Conservation (phyloP, 2,888 invertebrate species). For the Tolmerus cingulatus region DNA sequence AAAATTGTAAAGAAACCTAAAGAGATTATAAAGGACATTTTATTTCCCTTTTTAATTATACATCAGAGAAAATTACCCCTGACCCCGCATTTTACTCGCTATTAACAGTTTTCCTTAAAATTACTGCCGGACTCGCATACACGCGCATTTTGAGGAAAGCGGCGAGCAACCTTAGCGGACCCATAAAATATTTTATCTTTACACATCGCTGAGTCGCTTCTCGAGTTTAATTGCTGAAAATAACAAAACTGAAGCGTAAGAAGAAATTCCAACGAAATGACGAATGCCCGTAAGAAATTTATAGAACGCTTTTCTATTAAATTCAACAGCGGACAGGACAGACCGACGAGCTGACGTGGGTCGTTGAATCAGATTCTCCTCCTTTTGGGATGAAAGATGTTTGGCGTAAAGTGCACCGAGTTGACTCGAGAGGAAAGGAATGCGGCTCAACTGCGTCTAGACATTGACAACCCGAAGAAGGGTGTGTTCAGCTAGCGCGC, state of each 20-base stretch:
- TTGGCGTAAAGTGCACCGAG: constrained; percentile 21
- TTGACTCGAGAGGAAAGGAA: constrained; percentile 28
- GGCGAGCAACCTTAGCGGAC: background rate
- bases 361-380: constrained; percentile 33
- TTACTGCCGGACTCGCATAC: background rate
- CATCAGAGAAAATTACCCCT: background rate
- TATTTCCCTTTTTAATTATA: background rate
- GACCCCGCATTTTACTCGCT: background rate
- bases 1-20: no score
- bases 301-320: constrained; percentile 15
- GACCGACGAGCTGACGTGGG: background rate
- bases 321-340: background rate
- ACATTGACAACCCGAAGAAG: constrained; percentile 29
- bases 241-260: constrained; percentile 6
- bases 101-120: background rate
- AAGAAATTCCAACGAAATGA: constrained; percentile 32
- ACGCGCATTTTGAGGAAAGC: background rate
- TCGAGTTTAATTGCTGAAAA: constrained; percentile 21
- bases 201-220: constrained; percentile 19
- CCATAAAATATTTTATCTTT: constrained; percentile 28
- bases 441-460: constrained; percentile 26
- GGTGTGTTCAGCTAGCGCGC: constrained; percentile 20
- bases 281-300: constrained; percentile 29
- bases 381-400: constrained; percentile 21
- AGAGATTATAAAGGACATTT: background rate